Evolutionary conservation across 2,888 invertebrate genomes (phyloP).

Genomic region (Trachelus tabidus): DNA sequence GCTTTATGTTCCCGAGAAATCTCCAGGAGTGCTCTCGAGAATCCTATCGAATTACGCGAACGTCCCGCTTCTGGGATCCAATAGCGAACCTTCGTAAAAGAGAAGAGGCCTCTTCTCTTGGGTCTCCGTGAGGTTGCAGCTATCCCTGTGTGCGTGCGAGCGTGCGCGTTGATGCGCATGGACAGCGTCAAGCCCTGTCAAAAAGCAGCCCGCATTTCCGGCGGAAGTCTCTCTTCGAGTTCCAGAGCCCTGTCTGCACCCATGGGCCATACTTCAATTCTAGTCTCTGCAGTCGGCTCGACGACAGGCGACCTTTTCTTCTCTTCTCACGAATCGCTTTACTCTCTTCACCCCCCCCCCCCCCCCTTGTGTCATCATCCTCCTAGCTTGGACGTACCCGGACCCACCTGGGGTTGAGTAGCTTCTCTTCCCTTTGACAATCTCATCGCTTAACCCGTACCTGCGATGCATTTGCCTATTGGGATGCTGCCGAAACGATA

Average conservation of each 20-base stretch:
- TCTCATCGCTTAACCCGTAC: not conserved
- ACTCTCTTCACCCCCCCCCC: slow-evolving; percentile 48
- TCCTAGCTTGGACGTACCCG: not conserved
- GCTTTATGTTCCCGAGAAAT: slow-evolving; percentile 2
- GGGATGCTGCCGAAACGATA: not conserved
- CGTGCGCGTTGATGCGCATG: not conserved
- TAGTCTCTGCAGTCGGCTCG: not conserved
- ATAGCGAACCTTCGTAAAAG: not conserved
- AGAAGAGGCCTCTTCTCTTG: slow-evolving; percentile 1
- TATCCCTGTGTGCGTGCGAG: not conserved
- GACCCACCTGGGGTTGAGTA: not conserved
- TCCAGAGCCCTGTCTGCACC: not conserved
- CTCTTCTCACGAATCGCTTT: not conserved
- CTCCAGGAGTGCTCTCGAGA: not conserved
- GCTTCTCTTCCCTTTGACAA: not conserved
- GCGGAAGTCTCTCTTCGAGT: slow-evolving; percentile 44
- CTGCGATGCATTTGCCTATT: not conserved
- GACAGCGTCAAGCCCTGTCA: slow-evolving; percentile 4
- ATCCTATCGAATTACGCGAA: slow-evolving; percentile 10
- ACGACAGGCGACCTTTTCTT: not conserved
- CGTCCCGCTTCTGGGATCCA: not conserved
- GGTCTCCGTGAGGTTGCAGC: not conserved
- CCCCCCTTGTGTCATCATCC: slow-evolving; percentile 40
- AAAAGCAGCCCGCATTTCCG: slow-evolving; percentile 55
- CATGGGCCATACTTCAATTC: slow-evolving; percentile 52